Evolutionary conservation across 2,797 vertebrate genomes (phyloP).

Genomic region (Limnodromus scolopaceus): DNA sequence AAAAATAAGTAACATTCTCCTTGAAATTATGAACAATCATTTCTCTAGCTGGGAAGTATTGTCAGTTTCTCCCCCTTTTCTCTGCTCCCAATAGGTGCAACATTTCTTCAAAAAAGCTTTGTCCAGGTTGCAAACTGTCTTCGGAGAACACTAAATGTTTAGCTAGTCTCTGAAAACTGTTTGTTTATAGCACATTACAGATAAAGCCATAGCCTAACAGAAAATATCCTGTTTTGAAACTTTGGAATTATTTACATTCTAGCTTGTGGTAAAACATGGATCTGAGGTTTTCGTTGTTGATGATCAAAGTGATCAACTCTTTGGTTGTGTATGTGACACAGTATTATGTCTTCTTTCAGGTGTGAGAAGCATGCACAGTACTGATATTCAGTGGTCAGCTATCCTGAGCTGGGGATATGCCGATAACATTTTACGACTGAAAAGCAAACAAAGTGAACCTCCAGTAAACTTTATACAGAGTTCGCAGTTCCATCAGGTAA

Average conservation of each 20-base stretch:
- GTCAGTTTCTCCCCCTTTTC: background rate
- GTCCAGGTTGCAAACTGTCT: background rate
- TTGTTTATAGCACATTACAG: background rate
- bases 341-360: constrained; percentile 74
- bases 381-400: constrained; percentile 98
- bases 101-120: background rate
- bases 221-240: background rate
- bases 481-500: constrained; percentile 94
- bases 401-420: constrained; percentile 99
- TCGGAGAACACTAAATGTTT: background rate
- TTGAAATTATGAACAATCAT: background rate
- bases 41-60: background rate
- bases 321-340: background rate
- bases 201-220: background rate
- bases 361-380: constrained; percentile 98
- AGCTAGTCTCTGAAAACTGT: background rate
- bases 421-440: constrained; percentile 94
- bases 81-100: background rate
- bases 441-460: constrained; percentile 98
- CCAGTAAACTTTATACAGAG: constrained; percentile 97
- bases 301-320: background rate
- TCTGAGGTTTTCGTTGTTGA: background rate
- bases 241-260: rapidly evolving
- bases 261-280: background rate
- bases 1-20: background rate